Evolutionary conservation across 2,797 vertebrate genomes (phyloP).

Genomic region (Sebastiscus tertius): DNA sequence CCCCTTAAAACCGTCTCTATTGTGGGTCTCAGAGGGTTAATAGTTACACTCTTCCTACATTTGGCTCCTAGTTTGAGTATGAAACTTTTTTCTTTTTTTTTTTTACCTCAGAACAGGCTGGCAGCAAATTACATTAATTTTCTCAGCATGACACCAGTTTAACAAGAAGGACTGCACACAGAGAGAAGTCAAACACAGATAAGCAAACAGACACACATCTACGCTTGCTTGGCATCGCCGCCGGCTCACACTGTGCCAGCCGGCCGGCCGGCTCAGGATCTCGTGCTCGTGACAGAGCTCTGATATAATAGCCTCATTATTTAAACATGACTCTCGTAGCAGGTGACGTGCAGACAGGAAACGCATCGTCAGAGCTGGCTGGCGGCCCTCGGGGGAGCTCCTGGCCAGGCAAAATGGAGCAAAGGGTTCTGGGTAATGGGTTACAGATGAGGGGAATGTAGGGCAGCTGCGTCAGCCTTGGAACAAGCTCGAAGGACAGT

Average conservation of each 20-base stretch:
- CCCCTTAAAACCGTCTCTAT: too few relatives aligned
- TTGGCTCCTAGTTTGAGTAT: background rate
- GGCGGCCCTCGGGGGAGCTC: constrained; percentile 14
- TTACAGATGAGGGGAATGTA: constrained; percentile 61
- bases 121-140: background rate
- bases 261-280: background rate
- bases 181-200: background rate
- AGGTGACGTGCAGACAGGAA: constrained; percentile 54
- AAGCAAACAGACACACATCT: constrained; percentile 24
- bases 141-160: background rate
- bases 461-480: constrained; percentile 47
- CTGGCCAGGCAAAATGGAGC: constrained; percentile 29
- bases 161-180: background rate
- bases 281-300: constrained; percentile 40
- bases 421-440: constrained; percentile 63
- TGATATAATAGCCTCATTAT: constrained; percentile 54
- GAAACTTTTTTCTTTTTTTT: background rate
- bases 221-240: constrained; percentile 19
- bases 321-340: constrained; percentile 35
- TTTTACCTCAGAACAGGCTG: background rate
- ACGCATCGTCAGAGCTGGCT: constrained; percentile 45
- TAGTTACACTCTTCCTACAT: background rate
- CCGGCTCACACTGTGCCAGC: background rate
- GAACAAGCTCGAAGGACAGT: constrained; percentile 1
- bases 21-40: background rate